Evolutionary conservation across 2,113 vertebrate genomes (phyloP).

Genomic region (Glaucomys volans): DNA sequence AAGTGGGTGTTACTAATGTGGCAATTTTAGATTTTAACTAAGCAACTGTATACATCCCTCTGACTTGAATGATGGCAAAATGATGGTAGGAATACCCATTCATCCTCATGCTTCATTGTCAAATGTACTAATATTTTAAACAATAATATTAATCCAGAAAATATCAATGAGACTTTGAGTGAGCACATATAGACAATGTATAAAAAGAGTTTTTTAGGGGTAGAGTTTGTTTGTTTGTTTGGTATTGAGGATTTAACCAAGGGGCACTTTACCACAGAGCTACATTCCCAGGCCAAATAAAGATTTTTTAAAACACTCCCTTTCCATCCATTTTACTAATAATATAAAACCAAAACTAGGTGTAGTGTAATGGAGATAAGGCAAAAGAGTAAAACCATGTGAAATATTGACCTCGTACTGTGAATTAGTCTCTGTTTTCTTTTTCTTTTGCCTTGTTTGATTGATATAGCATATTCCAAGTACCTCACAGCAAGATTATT

Average conservation of each 20-base stretch:
- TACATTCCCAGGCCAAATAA: too few relatives aligned
- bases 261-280: too few relatives aligned
- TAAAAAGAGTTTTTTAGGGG: too few relatives aligned
- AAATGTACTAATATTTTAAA: background rate
- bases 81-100: background rate
- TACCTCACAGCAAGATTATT: background rate
- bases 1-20: background rate
- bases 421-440: background rate
- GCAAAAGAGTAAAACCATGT: background rate
- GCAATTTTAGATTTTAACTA: fast-evolving
- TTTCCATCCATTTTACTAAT: background rate
- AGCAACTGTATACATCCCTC: background rate
- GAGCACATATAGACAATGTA: background rate
- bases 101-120: background rate
- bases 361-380: background rate
- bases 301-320: background rate
- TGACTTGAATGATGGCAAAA: background rate
- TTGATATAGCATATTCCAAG: background rate
- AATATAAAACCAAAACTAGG: background rate
- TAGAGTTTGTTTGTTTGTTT: too few relatives aligned
- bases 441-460: background rate
- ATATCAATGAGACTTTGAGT: background rate
- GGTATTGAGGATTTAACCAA: too few relatives aligned
- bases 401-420: background rate
- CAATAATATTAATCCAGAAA: background rate